phyloP scores from a whole-genome alignment of 2,113 vertebrate genomes.

The Ariopsis seemanni region DNA sequence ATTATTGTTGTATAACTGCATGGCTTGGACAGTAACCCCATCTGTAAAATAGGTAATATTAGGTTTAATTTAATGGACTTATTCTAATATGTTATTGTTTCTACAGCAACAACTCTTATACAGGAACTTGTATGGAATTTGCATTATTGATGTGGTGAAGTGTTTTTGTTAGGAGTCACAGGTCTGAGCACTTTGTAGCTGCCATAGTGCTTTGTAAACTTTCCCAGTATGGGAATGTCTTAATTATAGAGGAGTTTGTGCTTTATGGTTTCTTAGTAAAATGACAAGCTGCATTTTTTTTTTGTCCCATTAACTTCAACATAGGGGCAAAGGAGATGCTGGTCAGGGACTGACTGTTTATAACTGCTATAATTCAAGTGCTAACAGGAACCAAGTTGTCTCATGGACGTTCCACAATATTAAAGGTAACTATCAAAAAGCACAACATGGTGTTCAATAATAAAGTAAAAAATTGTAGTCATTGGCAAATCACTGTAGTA shows the following conservation, averaged over 20 bases:
- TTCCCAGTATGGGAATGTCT: not conserved
- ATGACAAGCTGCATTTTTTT: not conserved
- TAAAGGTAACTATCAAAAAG: not conserved
- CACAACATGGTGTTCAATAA: not conserved
- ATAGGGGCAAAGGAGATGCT: not conserved
- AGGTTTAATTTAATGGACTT: not conserved
- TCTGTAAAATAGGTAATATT: not conserved
- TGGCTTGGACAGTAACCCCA: not conserved
- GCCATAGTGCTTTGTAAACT: not conserved
- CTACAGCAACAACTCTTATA: not conserved
- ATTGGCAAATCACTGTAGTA: not conserved
- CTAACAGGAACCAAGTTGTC: too few relatives aligned
- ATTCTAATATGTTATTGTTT: not conserved
- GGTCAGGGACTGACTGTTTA: too few relatives aligned
- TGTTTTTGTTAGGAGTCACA: not conserved
- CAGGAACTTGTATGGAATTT: not conserved
- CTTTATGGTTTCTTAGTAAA: not conserved
- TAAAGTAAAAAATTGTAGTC: not conserved
- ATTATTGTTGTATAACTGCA: not conserved
- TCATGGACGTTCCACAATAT: not conserved
- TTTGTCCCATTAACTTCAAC: not conserved
- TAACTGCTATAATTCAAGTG: too few relatives aligned
- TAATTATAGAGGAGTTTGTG: not conserved
- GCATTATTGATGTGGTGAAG: not conserved
- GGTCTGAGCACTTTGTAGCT: not conserved